phyloP scores from a whole-genome alignment of 2,888 invertebrate genomes.

The Synergus laeviventris region DNA sequence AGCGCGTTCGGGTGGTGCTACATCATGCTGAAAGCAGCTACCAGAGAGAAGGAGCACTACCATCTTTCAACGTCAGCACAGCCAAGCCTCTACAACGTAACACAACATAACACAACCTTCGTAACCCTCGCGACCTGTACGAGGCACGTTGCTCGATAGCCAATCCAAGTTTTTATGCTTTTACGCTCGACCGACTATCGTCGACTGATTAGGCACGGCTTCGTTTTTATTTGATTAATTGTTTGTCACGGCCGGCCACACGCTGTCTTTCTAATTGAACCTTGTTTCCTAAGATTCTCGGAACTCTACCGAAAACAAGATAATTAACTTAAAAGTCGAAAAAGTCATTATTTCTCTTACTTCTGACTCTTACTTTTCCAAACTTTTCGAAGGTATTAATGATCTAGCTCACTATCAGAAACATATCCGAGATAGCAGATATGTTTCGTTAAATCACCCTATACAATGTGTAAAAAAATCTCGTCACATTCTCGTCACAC shows the following conservation, averaged over 20 bases:
- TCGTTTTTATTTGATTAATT: constrained; percentile 68
- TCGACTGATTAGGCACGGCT: constrained; percentile 66
- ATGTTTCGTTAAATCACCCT: too few species aligned
- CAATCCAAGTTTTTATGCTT: constrained; percentile 64
- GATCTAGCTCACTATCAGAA: too few species aligned
- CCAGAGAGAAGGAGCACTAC: constrained; percentile 71
- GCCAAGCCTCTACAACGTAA: constrained; percentile 59
- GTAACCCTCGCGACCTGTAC: constrained; percentile 55
- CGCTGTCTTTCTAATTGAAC: constrained; percentile 3
- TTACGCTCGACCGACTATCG: constrained; percentile 58
- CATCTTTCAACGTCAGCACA: constrained; percentile 74
- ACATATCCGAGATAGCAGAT: too few species aligned
- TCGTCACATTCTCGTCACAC: too few species aligned
- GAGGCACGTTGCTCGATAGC: constrained; percentile 59
- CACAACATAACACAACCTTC: constrained; percentile 57
- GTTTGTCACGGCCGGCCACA: constrained; percentile 50
- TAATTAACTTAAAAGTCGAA: neutral
- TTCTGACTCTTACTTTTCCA: too few species aligned
- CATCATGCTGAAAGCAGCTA: constrained; percentile 72
- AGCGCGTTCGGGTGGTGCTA: constrained; percentile 74
- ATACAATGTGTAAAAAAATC: too few species aligned
- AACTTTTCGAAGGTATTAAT: too few species aligned
- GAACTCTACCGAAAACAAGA: neutral
- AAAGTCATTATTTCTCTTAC: too few species aligned
- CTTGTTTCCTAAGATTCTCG: neutral